Evolutionary conservation across 2,888 invertebrate genomes (phyloP), one percentile per base, ranked within the genome.

Genomic region (Xylota sylvarum): DNA sequence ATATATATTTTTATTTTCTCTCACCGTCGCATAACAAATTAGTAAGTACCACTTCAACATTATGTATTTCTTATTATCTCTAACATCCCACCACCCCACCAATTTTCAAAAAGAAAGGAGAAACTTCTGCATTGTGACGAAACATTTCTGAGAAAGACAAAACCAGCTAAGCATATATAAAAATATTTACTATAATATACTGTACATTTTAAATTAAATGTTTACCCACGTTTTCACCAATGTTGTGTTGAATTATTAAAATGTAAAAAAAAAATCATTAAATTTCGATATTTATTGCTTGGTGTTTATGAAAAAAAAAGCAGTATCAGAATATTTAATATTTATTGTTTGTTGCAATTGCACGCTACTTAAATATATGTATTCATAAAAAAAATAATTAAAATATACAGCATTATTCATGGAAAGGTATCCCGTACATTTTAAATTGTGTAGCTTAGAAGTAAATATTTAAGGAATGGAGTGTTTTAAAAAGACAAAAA

Each of bases 341-440:
- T 70, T 62, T 55, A 86, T 77, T 86, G 60, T 80, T 72, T 80
- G 67, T 86, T 86, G 81, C 81, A 73, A 82, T 73, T 86, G 86
- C 86, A 86, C 86, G 86, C 72, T 81, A 77, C 46, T 77, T 80
- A 67, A 52, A 27, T 74, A 17, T 67, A 60, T 72, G 40, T 72
- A 52, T 56, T 65, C 56, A 40, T 10, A 17, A 55, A 62, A 35
- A 50, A 48, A 46, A 64, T 12, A 56, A 43, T 52, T 27, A 32
- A 55, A 35, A 32, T 0, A 27, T 30, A 55, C 17, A 27, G 19
- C 46, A 46, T 19, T 19, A 35, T 30, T 5, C 30, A 67, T 64
- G 48, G 52, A 62, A 62, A 73, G 82, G 81, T 82, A 69, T 83
- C 69, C 19, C 19, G 17, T 67, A 67, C 37, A 43, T 64, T 64